These are phyloP conservation scores for Drosophila melanica DNA, from an alignment of 1,140 invertebrate species.

Conservation along the genomic window DNA sequence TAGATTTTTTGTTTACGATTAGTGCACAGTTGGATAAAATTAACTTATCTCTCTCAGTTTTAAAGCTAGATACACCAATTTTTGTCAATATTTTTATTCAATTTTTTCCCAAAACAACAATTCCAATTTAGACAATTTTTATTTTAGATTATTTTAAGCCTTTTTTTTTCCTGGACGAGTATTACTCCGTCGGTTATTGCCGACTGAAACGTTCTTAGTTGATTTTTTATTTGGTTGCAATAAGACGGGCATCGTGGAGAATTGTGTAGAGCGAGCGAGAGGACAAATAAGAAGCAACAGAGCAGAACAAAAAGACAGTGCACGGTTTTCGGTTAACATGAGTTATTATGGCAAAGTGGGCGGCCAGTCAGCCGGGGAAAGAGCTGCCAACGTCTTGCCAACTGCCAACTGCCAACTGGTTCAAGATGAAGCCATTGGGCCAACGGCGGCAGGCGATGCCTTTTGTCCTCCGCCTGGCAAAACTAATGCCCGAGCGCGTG, in stretches of 20 bases:
- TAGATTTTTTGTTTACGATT: no score
- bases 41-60: no score
- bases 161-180: no score
- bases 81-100: no score
- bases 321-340: constrained; percentile 78
- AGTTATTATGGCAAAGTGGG: constrained; percentile 70
- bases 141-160: no score
- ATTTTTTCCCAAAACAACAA: no score
- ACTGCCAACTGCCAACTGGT: constrained; percentile 56
- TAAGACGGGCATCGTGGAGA: constrained; percentile 10
- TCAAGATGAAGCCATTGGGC: constrained; percentile 54
- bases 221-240: not conserved
- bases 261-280: constrained; percentile 19
- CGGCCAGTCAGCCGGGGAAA: constrained; percentile 24
- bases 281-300: constrained; percentile 12
- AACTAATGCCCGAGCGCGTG: constrained; percentile 18
- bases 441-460: constrained; percentile 10
- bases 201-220: constrained; percentile 8
- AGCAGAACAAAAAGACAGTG: constrained; percentile 58
- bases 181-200: no score
- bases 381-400: constrained; percentile 47
- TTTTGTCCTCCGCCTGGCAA: constrained; percentile 26
- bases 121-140: no score
- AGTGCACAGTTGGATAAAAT: no score
- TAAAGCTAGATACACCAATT: no score